Evolutionary conservation across 2,888 invertebrate genomes (phyloP), one percentile per base, ranked within the genome.

Genomic region (Scaptomyza reducta): DNA sequence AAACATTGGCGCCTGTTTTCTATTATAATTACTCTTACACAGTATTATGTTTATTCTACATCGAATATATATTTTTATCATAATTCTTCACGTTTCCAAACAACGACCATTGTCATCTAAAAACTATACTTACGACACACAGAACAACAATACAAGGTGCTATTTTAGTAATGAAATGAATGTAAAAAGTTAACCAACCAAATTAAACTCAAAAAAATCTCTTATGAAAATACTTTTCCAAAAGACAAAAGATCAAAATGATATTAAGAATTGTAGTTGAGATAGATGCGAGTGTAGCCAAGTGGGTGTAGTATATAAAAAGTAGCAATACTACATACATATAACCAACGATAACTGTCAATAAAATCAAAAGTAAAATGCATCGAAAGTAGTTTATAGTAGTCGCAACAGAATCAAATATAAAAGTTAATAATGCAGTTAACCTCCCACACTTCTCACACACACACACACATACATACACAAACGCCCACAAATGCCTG

Each of bases 301-400:
- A 46, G 27, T 61, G 45, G 38, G 27, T 55, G 29, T 42, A 54
- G 54, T 44, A 51, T 46, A 65, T 56, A 64, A 64, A 67, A 51
- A 79, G 57, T 50, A 77, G 51, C 35, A 81, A 54, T 45, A 22
- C n/a, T 31, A 31, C 9, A 31, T 11, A 27, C 22, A 29, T 13
- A 77, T 88, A 84, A 84, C 87, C 88, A 84, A 84, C 84, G 88
- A 88, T 84, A 80, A 88, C 64, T 74, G 84, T 85, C 85, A 84
- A 88, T 84, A 72, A 74, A 80, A 85, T 88, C 84, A 85, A 85
- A 88, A 87, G 76, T 78, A 54, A 88, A 67, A 76, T 88, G 85
- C 84, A 88, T 87, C 89, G 84, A 85, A 85, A 42, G 51, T 87
- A 88, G 85, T 51, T 65, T 57, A 51, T 79, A 79, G 57, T 79